Percentiles rank a stretch among this genome's conserved stretches.
These are phyloP conservation scores for Tachycineta bicolor DNA, from an alignment of 2,113 vertebrate genomes.

Conservation along the genomic window DNA sequence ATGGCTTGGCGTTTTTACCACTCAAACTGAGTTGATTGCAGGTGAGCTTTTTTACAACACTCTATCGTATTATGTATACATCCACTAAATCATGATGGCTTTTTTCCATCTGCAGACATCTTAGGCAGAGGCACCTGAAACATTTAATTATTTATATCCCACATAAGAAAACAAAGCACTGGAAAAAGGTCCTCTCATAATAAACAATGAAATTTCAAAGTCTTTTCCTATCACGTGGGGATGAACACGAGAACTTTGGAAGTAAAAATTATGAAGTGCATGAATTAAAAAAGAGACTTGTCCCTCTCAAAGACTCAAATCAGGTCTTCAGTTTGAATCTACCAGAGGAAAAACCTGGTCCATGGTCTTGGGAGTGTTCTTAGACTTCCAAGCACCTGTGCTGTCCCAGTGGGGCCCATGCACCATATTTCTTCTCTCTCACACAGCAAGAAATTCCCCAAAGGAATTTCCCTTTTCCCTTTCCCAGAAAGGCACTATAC, in stretches of 20 bases:
- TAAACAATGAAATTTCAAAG: background rate
- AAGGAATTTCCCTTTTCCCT: background rate
- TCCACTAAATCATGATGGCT: background rate
- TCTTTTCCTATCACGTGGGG: background rate
- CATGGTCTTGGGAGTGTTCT: background rate
- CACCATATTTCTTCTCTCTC: background rate
- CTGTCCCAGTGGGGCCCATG: background rate
- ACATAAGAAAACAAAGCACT: background rate
- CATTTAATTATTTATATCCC: background rate
- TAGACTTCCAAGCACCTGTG: background rate
- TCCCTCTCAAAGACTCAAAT: background rate
- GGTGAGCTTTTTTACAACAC: background rate
- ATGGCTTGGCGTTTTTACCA: background rate
- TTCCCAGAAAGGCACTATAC: background rate
- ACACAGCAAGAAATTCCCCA: background rate
- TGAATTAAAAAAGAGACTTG: background rate
- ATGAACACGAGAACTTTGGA: background rate
- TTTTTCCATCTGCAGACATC: background rate
- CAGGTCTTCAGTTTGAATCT: background rate
- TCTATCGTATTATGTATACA: background rate
- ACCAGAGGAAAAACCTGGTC: background rate
- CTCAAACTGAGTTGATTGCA: background rate
- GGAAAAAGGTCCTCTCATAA: background rate
- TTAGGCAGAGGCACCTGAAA: background rate
- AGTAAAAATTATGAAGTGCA: background rate